Evolutionary conservation across 2,797 vertebrate species (phyloP).

Genomic region (Xerus rutilus): DNA sequence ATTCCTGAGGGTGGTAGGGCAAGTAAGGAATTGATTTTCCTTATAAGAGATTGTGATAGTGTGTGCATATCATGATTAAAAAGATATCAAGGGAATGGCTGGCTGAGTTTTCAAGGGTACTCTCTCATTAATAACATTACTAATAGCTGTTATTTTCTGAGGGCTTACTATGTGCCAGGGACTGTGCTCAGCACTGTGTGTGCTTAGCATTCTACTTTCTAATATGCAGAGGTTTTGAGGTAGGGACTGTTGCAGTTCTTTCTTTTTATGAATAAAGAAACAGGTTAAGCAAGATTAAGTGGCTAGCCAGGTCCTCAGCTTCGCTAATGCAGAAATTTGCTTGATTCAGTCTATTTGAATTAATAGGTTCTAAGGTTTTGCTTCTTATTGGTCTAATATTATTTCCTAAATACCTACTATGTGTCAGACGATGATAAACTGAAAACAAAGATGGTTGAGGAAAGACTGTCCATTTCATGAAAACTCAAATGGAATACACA

Average conservation of each 20-base stretch:
- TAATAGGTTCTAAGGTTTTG: conserved; percentile 12
- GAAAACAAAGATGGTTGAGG: conserved; percentile 18
- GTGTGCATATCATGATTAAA: background rate
- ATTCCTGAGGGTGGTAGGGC: background rate
- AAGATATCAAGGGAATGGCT: conserved; percentile 11
- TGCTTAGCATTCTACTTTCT: background rate
- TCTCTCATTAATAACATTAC: background rate
- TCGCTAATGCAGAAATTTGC: conserved; percentile 1
- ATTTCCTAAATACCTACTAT: background rate
- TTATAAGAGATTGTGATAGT: background rate
- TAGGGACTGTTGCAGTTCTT: background rate
- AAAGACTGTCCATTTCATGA: background rate
- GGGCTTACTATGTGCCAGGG: background rate
- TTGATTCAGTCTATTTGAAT: background rate
- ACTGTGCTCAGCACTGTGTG: background rate
- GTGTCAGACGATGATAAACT: conserved; percentile 1
- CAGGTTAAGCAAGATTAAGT: background rate
- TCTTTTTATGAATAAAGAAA: conserved; percentile 7
- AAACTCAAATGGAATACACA: background rate
- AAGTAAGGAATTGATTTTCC: conserved; percentile 37
- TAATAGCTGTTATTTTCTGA: conserved; percentile 39
- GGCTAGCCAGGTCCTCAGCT: background rate
- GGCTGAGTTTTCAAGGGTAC: background rate
- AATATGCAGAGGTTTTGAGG: background rate
- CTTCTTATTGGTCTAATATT: conserved; percentile 9